These are phyloP conservation scores for Steatocranus sp. DNA, from an alignment of 2,797 vertebrate genomes.

Conservation along the genomic window DNA sequence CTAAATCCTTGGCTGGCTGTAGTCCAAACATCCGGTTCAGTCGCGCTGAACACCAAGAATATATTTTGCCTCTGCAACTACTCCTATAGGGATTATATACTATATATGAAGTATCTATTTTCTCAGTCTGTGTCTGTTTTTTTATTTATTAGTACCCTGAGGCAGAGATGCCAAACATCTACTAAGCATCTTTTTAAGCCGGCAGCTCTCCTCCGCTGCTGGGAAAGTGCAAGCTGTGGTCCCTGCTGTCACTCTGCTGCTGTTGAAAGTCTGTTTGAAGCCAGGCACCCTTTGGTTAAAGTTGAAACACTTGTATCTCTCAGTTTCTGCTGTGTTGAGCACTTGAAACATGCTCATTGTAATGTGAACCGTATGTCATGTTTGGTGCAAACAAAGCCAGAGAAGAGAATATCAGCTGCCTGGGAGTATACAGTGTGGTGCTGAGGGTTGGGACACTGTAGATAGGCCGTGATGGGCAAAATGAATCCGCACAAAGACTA, in stretches of 20 bases:
- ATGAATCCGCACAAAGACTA: conserved; percentile 6
- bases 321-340: conserved; percentile 11
- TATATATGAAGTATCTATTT: conserved; percentile 29
- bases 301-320: conserved; percentile 26
- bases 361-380: conserved; percentile 6
- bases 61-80: conserved; percentile 2
- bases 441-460: not conserved
- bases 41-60: not conserved
- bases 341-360: conserved; percentile 18
- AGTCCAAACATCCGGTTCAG: conserved; percentile 1
- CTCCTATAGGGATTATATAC: conserved; percentile 8
- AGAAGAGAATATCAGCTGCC: not conserved
- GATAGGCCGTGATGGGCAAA: not conserved
- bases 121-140: conserved; percentile 26
- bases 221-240: conserved; percentile 27
- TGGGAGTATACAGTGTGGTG: not conserved
- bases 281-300: conserved; percentile 28
- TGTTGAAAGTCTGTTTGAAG: conserved; percentile 48
- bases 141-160: conserved; percentile 44
- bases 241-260: conserved; percentile 46
- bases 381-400: conserved; percentile 15
- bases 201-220: conserved; percentile 23
- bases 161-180: conserved; percentile 44
- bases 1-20: not conserved
- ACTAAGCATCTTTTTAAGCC: conserved; percentile 51